Conservation (phyloP, 2,888 invertebrate species). For the Dryadula phaetusa region DNA sequence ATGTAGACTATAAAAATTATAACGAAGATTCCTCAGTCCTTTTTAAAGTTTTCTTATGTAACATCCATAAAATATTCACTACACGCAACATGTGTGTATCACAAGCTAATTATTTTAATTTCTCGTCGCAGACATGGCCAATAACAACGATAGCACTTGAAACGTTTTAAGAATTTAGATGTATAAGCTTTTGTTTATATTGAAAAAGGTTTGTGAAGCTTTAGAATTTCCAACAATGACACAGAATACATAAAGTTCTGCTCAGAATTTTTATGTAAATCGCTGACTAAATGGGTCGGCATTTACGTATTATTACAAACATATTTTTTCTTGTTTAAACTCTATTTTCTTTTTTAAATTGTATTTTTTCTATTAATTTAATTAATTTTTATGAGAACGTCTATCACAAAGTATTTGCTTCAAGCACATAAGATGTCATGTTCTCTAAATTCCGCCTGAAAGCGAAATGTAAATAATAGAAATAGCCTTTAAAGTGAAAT, state of each 20-base stretch:
- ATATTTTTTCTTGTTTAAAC: background rate
- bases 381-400: background rate
- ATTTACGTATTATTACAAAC: slow-evolving; percentile 27
- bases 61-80: slow-evolving; percentile 49
- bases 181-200: slow-evolving; percentile 51
- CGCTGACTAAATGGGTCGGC: slow-evolving; percentile 33
- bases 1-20: slow-evolving; percentile 35
- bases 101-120: slow-evolving; percentile 77
- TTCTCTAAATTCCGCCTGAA: too few species aligned
- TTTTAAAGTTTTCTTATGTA: slow-evolving; percentile 47
- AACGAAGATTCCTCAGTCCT: slow-evolving; percentile 33
- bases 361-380: background rate
- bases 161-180: slow-evolving; percentile 68
- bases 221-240: slow-evolving; percentile 44
- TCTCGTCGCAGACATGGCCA: slow-evolving; percentile 66
- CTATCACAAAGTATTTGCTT: background rate
- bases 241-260: slow-evolving; percentile 35
- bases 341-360: background rate
- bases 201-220: slow-evolving; percentile 40
- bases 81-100: slow-evolving; percentile 59
- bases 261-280: slow-evolving; percentile 35
- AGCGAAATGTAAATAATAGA: too few species aligned
- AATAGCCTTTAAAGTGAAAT: too few species aligned
- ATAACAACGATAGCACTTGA: slow-evolving; percentile 63
- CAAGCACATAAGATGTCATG: too few species aligned